Evolutionary conservation across 2,797 vertebrate genomes (phyloP), one percentile per base, ranked within the genome.

Genomic region (Euthynnus affinis): DNA sequence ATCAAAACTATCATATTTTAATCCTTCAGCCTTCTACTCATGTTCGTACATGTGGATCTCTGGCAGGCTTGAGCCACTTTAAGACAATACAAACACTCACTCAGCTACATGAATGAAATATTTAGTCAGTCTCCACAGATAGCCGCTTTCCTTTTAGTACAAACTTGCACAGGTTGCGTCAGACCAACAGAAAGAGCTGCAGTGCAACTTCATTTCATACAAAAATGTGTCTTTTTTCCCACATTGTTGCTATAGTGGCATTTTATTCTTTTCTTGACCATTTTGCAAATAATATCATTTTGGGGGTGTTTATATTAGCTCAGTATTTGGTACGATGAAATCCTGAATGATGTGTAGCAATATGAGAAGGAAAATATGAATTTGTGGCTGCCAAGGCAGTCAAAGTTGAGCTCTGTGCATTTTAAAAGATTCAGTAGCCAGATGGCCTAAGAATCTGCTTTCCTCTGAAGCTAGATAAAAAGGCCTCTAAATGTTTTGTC

Each of bases 391-490:
- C 48, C 75, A 56, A 83, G 70, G 74, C 17, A 42, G 79, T 81
- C 74, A 56, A 75, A 72, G 69, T 68, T 79, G 84, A 86, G 85
- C 64, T 29, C 32, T 67, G 82, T 86, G 84, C 76, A 69, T 80
- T 92, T 87, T 94, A 88, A 93, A 93, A 90, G 90, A 94, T 93
- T 92, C 87, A 93, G 88, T 76, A 85, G 87, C 88, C 93, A 93
- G 90, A 93, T 94, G 92, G 93, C 84, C 84, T 69, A 18, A 65
- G 77, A 93, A 85, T 92, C 88, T 88, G 82, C 72, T 88, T 92
- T 85, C 78, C 76, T 93, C 79, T 83, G 68, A 87, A 81, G 89
- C 86, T 64, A 80, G 27, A 90, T 87, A 64, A 88, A 90, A 87
- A 86, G 79, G 70, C 78, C 70, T 82, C 75, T 70, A 57, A 83